Conservation (phyloP, 2,888 invertebrate genomes). For the Escarpia spicata region DNA sequence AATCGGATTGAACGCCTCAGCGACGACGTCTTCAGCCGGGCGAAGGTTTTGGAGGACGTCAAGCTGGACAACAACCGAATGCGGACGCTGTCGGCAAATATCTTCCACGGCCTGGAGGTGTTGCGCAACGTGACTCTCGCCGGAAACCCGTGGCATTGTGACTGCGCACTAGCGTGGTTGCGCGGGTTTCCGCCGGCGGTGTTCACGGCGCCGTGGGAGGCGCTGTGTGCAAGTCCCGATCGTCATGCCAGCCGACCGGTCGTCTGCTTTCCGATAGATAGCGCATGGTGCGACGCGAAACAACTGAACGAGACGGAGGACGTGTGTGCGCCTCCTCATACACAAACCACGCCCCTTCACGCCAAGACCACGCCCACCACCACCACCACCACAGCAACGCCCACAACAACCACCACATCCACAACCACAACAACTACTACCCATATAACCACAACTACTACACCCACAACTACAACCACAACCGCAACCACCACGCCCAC, state of each 20-base stretch:
- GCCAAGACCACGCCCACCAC: not conserved
- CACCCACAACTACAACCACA: not conserved
- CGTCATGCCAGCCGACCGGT: not conserved
- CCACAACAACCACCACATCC: not conserved
- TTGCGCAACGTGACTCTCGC: not conserved
- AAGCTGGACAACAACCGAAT: not conserved
- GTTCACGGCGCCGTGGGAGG: not conserved
- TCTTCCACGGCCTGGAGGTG: not conserved
- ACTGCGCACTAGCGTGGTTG: not conserved
- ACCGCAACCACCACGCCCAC: not conserved
- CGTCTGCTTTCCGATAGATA: not conserved
- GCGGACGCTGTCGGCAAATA: not conserved
- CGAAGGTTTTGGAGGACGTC: not conserved
- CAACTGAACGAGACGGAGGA: not conserved
- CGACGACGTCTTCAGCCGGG: not conserved
- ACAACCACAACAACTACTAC: not conserved
- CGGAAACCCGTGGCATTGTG: not conserved
- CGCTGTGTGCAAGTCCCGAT: not conserved
- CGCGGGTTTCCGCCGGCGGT: not conserved
- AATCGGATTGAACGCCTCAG: not conserved
- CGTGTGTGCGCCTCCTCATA: not conserved
- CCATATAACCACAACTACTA: no score
- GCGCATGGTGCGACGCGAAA: not conserved
- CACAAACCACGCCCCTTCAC: not conserved
- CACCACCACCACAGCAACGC: not conserved